Evolutionary conservation across 2,797 vertebrate genomes (phyloP), one percentile per base, ranked within the genome.

Genomic region (Tamandua tetradactyla): DNA sequence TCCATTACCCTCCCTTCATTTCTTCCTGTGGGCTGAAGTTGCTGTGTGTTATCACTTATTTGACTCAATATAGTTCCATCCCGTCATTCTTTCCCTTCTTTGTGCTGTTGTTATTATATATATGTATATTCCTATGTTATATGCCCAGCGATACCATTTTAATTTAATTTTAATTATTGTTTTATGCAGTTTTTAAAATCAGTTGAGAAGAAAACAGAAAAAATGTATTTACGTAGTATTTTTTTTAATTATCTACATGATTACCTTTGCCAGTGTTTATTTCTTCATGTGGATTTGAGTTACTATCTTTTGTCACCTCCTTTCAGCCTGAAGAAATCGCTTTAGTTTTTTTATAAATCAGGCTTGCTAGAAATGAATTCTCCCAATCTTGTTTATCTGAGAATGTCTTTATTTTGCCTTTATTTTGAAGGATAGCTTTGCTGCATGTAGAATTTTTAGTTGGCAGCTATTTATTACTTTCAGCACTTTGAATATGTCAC

Each of bases 131-230:
- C 75, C 22, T 75, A 49, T 78, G 12, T 52, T 82, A 4, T 68
- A 62, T 90, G 42, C 49, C 7, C 32, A 81, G 22, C 20, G 85
- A 12, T 30, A 22, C 27, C 76, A 42, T 78, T 61, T 72, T n/a
- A n/a, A n/a, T n/a, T n/a, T n/a, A n/a, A n/a, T n/a, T n/a, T n/a
- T n/a, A n/a, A n/a, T n/a, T 81, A 44, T 55, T 72, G 5, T 66
- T 86, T 82, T 79, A 61, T 78, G 17, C 10, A 64, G 3, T 59
- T 74, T 91, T 95, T 91, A 59, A 90, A 83, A 84, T 75, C n/a
- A 12, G 55, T 52, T 55, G 37, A 57, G 17, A 84, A 74, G n/a
- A 92, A 76, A 81, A 62, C 14, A 61, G 5, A 49, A 91, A 87
- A 59, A 42, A 47, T 90, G 3, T 81, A 52, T 44, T 55, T 55